phyloP scores from a whole-genome alignment of 2,888 invertebrate genomes.

The Cheilosia impressa region DNA sequence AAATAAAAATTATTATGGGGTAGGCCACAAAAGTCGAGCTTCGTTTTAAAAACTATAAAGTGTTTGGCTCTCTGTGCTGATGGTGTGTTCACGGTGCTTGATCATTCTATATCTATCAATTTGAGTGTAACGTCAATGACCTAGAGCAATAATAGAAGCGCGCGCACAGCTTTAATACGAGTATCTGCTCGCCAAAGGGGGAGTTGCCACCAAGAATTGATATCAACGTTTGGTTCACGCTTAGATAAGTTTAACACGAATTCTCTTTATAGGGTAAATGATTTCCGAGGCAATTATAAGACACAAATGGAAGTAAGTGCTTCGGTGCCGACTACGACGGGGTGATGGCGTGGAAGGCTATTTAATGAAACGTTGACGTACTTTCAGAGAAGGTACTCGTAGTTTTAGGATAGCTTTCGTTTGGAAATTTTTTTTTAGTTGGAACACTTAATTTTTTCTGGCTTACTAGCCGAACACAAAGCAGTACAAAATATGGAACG shows the following conservation, averaged over 20 bases:
- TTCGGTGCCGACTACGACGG: not conserved
- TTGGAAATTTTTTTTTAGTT: too few relatives aligned
- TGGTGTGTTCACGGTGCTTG: conserved; percentile 67
- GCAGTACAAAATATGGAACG: too few relatives aligned
- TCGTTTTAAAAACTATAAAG: conserved; percentile 18
- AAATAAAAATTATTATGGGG: not conserved
- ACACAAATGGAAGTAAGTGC: conserved; percentile 2
- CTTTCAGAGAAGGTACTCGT: too few relatives aligned
- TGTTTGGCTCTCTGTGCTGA: conserved; percentile 26
- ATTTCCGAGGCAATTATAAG: conserved; percentile 43
- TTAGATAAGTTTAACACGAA: conserved; percentile 66
- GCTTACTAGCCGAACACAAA: too few relatives aligned
- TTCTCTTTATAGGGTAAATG: conserved; percentile 38
- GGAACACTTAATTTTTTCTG: too few relatives aligned
- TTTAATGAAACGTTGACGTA: not conserved
- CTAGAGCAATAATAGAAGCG: conserved; percentile 67
- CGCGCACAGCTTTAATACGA: conserved; percentile 41
- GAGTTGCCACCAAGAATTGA: conserved; percentile 19
- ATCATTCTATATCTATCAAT: conserved; percentile 73
- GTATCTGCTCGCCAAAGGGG: not conserved
- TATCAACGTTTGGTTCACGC: conserved; percentile 65
- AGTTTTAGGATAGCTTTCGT: too few relatives aligned
- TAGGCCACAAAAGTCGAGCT: not conserved
- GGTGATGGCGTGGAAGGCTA: not conserved
- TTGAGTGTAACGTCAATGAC: conserved; percentile 72